Percentiles rank a stretch among this genome's conserved stretches.
phyloP scores from a whole-genome alignment of 2,888 invertebrate species.

The Clitarchus hookeri region DNA sequence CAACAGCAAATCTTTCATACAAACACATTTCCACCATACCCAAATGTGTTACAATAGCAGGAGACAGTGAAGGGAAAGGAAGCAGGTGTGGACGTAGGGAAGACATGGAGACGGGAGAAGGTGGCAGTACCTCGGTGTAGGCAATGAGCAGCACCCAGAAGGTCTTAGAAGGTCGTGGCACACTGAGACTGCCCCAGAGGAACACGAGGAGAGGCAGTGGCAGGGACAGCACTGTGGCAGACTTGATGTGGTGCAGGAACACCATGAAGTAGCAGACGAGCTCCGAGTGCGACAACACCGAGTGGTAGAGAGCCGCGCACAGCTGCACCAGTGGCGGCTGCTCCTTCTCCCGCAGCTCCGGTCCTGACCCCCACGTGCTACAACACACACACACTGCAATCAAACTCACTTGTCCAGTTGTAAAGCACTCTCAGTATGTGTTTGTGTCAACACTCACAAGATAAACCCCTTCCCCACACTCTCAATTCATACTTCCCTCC shows the following conservation, averaged over 20 bases:
- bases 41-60: too few relatives aligned
- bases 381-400: neutral
- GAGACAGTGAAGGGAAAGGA: too few relatives aligned
- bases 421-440: too few relatives aligned
- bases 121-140: constrained; percentile 81
- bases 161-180: constrained; percentile 94
- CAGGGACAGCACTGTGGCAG: constrained; percentile 89
- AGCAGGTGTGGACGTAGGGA: too few relatives aligned
- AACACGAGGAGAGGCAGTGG: constrained; percentile 96
- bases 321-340: constrained; percentile 58
- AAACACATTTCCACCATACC: too few relatives aligned
- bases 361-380: neutral
- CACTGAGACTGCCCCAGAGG: constrained; percentile 94
- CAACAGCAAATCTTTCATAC: too few relatives aligned
- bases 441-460: too few relatives aligned
- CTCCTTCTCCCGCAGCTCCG: constrained; percentile 44
- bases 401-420: too few relatives aligned
- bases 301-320: constrained; percentile 74
- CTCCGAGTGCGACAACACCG: constrained; percentile 86
- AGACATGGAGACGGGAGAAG: constrained; percentile 42
- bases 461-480: too few relatives aligned
- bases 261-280: constrained; percentile 95
- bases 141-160: constrained; percentile 99
- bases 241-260: constrained; percentile 92
- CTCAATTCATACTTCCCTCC: too few relatives aligned